These are phyloP conservation scores for Labrus mixtus DNA, from an alignment of 2,113 vertebrate genomes.

Conservation along the genomic window DNA sequence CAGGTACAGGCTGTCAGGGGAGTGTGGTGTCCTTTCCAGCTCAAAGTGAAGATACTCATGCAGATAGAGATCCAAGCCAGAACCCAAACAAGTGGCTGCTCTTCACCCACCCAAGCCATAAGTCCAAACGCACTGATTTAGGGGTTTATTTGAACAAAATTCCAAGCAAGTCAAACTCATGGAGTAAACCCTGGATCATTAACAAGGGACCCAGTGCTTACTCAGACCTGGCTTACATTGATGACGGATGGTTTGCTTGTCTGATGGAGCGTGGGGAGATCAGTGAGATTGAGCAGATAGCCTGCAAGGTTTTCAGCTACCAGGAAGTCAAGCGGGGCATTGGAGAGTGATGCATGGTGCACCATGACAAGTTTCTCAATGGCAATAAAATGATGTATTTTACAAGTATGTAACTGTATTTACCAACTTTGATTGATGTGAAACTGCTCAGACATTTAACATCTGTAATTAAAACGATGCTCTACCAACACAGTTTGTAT, in stretches of 20 bases:
- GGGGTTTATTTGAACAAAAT: constrained; percentile 28
- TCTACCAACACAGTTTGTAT: too few relatives aligned
- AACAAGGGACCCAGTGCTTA: constrained; percentile 1
- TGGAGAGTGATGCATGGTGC: neutral
- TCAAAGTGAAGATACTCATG: neutral
- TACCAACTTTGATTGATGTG: too few relatives aligned
- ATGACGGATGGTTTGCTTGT: constrained; percentile 24
- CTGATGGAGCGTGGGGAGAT: constrained; percentile 3
- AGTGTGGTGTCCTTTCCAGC: constrained; percentile 24
- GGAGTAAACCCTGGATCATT: constrained; percentile 25
- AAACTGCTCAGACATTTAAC: too few relatives aligned
- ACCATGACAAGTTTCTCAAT: too few relatives aligned
- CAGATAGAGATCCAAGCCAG: neutral
- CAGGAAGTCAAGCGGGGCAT: neutral
- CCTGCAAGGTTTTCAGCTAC: neutral
- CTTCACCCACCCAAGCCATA: neutral
- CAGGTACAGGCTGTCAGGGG: constrained; percentile 3
- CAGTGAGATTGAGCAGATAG: constrained; percentile 1
- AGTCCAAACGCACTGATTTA: neutral
- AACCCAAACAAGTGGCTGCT: constrained; percentile 28
- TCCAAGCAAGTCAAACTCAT: neutral
- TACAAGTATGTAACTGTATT: too few relatives aligned
- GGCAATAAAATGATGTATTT: too few relatives aligned
- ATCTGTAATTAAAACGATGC: too few relatives aligned
- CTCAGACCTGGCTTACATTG: constrained; percentile 32